phyloP scores from a whole-genome alignment of 1,140 invertebrate genomes.

The Octopus bimaculoides region DNA sequence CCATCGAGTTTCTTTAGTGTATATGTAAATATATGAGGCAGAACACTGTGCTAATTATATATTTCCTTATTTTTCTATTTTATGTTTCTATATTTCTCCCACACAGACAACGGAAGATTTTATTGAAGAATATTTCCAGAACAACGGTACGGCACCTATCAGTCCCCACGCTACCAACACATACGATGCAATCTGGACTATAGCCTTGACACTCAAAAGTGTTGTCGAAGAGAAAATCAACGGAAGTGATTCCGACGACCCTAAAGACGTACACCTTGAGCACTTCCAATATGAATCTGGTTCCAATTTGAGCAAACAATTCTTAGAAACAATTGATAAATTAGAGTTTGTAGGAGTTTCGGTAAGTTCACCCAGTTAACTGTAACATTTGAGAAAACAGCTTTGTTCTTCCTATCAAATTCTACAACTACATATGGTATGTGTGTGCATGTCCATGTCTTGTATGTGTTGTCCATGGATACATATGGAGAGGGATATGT shows the following conservation, averaged over 20 bases:
- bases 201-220: constrained; percentile 70
- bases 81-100: constrained; percentile 21
- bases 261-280: constrained; percentile 56
- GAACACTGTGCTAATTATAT: too few species aligned
- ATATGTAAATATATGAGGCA: too few species aligned
- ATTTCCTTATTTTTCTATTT: too few species aligned
- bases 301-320: constrained; percentile 66
- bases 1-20: too few species aligned
- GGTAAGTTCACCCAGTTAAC: constrained; percentile 61
- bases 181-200: constrained; percentile 87
- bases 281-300: constrained; percentile 71
- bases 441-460: too few species aligned
- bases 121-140: constrained; percentile 61
- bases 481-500: too few species aligned
- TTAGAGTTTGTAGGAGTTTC: constrained; percentile 81
- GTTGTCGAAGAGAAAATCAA: constrained; percentile 53
- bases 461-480: too few species aligned
- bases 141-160: constrained; percentile 60
- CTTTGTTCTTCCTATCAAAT: constrained; percentile 42
- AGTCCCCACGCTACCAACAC: constrained; percentile 71
- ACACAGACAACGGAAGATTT: constrained; percentile 71
- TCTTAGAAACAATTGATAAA: constrained; percentile 68
- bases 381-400: constrained; percentile 66
- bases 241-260: background rate
- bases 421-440: too few species aligned